Base-by-base conservation (phyloP, 1,140 invertebrate genomes). In the Hycleus phaleratus region DNA sequence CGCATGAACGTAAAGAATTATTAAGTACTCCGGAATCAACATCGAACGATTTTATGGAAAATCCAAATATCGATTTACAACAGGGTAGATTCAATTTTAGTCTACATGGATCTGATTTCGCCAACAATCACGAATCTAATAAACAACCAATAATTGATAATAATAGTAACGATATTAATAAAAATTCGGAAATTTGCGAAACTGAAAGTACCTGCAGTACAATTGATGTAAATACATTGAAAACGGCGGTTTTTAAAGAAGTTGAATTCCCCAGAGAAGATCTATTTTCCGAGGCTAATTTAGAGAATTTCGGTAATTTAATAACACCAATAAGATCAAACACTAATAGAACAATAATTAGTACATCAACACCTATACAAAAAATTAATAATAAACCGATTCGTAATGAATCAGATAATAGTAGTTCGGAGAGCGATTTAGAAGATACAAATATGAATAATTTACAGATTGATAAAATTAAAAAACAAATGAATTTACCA, bases 201-300 rank as follows among this genome's bases (percentile, higher is more conserved):
- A 70, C 65, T 26, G 68, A 70, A 56, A 70, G 68, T 50, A 68
- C 64, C 45, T 64, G 60, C 10, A 70, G 68, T 44, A 68, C 65
- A 3, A 65, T 53, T 51, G 68, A 68, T 40, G 40, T 38, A 0
- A 60, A 46, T n/a, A 59, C 61, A 8, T 43, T 58, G 6, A 67
- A 68, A 60, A 63, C 50, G 10, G 56, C 60, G n/a, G 59, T 64
- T 26, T 70, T 70, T 59, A 63, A 60, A 50, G 67, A 66, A 52
- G 51, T 68, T 8, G 68, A 68, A 39, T 70, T 70, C 58, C 68
- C 66, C 7, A 68, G 53, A 53, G 64, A 68, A 42, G 64, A 65
- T 46, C 47, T 69, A 24, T 70, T 70, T 47, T 40, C 53, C 2
- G 64, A 60, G 24, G 60, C 47, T 39, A 61, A 67, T 58, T 60